A percentile compares a stretch with the other conserved stretches of the same genome.
Evolutionary conservation across 2,113 vertebrate species (phyloP).

Genomic region (Mobula birostris): DNA sequence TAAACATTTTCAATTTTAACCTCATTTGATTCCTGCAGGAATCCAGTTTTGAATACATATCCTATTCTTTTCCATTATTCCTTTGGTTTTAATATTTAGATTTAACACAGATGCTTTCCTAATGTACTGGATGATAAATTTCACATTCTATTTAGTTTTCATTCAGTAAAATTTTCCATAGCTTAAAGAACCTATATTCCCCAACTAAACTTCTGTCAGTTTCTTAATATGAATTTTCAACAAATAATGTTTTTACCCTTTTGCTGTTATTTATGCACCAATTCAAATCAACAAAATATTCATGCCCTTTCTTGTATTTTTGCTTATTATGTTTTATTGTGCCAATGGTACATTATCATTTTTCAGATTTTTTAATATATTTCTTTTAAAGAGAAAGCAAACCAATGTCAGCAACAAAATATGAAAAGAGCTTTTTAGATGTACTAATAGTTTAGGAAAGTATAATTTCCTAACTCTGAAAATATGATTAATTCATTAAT

Average conservation of each 20-base stretch:
- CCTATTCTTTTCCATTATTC: background rate
- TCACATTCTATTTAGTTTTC: background rate
- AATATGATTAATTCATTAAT: background rate
- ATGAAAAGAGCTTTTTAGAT: background rate
- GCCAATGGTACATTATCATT: background rate
- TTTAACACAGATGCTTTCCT: background rate
- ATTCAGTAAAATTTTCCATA: background rate
- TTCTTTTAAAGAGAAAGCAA: background rate
- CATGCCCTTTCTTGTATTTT: background rate
- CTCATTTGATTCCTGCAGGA: background rate
- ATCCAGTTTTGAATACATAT: background rate
- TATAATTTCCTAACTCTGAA: background rate
- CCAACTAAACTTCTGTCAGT: background rate
- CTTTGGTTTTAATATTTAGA: slow-evolving; percentile 1
- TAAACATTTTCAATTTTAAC: background rate
- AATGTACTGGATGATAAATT: background rate
- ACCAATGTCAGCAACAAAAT: background rate
- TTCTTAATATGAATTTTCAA: background rate
- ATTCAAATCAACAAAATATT: background rate
- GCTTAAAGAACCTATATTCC: too few relatives aligned
- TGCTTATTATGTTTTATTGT: background rate
- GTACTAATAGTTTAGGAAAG: background rate
- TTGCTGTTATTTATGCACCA: background rate
- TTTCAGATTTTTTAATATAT: background rate
- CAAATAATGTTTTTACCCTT: background rate